These are phyloP conservation scores for Rhabdornis inornatus DNA, from an alignment of 2,113 vertebrate genomes.

Conservation along the genomic window DNA sequence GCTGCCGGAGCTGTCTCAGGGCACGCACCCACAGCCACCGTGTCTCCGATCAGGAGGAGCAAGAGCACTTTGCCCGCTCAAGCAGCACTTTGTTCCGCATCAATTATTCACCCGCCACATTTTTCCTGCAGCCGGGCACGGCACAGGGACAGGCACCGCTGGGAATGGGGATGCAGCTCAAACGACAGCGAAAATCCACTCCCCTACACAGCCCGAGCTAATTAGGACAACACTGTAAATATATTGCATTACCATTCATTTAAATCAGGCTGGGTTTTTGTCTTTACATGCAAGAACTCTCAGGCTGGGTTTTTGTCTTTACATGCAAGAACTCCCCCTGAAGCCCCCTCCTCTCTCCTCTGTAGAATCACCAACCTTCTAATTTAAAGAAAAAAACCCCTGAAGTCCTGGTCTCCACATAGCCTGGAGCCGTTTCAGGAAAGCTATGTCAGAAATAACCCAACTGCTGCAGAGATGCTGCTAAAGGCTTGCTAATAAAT, in stretches of 20 bases:
- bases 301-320: neutral
- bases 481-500: too few relatives aligned
- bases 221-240: fast-evolving
- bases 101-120: neutral
- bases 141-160: neutral
- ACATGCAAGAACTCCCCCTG: too few relatives aligned
- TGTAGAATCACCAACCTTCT: neutral
- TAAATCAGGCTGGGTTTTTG: neutral
- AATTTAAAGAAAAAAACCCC: neutral
- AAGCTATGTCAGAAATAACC: fast-evolving
- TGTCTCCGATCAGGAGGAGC: fast-evolving
- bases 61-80: neutral
- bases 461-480: fast-evolving
- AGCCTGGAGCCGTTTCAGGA: fast-evolving
- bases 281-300: neutral
- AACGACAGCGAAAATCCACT: fast-evolving
- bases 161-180: neutral
- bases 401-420: neutral
- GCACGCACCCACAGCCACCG: neutral
- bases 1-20: fast-evolving
- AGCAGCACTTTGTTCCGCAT: neutral
- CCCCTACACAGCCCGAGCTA: fast-evolving
- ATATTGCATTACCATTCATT: fast-evolving
- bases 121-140: neutral
- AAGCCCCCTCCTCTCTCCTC: neutral